A percentile compares a stretch with the other conserved stretches of the same genome.
These are phyloP conservation scores for Nomada ferruginata DNA, from an alignment of 2,888 invertebrate genomes.

Conservation along the genomic window DNA sequence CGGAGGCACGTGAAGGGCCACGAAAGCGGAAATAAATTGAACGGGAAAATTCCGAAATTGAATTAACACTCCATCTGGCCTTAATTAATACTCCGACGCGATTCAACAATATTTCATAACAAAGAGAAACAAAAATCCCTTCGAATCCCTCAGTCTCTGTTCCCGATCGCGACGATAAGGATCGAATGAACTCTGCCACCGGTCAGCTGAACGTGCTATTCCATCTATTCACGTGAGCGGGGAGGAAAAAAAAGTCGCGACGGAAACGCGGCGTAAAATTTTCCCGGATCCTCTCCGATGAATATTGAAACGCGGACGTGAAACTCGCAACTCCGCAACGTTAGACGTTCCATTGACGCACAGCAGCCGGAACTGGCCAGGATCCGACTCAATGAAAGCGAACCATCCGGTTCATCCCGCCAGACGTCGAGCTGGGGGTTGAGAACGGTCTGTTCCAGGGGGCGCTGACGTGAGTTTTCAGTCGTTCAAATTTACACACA, in stretches of 20 bases:
- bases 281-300: constrained; percentile 6
- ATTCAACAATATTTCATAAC: not conserved
- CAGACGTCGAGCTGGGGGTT: constrained; percentile 31
- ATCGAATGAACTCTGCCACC: not conserved
- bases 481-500: constrained; percentile 76
- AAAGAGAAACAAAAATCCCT: not conserved
- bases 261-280: not conserved
- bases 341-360: constrained; percentile 55
- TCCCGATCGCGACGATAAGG: not conserved
- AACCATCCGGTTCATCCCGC: constrained; percentile 42
- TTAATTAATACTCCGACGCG: too few species aligned
- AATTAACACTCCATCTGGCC: too few species aligned
- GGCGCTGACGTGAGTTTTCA: constrained; percentile 66
- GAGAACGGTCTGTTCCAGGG: constrained; percentile 37
- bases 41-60: too few species aligned
- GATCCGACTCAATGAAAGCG: constrained; percentile 55
- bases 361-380: constrained; percentile 47
- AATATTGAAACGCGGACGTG: constrained; percentile 48
- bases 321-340: constrained; percentile 24
- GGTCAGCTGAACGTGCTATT: not conserved
- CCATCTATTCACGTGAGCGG: not conserved
- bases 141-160: not conserved
- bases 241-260: not conserved
- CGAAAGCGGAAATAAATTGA: not conserved
- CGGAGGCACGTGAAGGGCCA: too few species aligned